These are phyloP conservation scores for Aspidapion aeneum DNA, from an alignment of 2,888 invertebrate species.

Conservation along the genomic window DNA sequence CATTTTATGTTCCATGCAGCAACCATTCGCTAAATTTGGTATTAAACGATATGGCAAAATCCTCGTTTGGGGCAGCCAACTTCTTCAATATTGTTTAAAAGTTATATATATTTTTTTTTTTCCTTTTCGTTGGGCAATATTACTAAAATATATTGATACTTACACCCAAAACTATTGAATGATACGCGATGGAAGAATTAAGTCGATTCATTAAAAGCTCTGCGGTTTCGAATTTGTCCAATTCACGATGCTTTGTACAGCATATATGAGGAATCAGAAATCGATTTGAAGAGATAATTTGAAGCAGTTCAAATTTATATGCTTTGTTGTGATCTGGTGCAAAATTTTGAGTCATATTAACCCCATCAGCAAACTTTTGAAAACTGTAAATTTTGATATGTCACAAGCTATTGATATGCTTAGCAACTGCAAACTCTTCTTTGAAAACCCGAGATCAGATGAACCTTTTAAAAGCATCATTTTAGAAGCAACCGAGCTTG, in stretches of 20 bases:
- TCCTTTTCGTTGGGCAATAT: background rate
- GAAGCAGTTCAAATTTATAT: background rate
- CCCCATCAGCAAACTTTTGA: constrained; percentile 4
- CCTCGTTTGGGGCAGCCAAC: background rate
- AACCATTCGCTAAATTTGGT: background rate
- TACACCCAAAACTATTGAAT: background rate
- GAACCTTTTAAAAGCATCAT: background rate
- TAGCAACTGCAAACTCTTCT: background rate
- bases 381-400: background rate
- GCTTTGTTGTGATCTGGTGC: constrained; percentile 6
- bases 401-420: background rate
- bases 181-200: background rate
- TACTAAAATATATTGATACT: background rate
- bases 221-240: too few species aligned
- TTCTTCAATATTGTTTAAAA: background rate
- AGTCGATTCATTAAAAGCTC: background rate
- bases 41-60: background rate
- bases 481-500: background rate
- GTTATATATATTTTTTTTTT: background rate
- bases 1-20: background rate
- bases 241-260: too few species aligned
- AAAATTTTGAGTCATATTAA: constrained; percentile 4
- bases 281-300: background rate
- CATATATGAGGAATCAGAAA: background rate
- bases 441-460: background rate